These are phyloP conservation scores for Noctilio leporinus DNA, from an alignment of 2,113 vertebrate genomes.

Conservation along the genomic window DNA sequence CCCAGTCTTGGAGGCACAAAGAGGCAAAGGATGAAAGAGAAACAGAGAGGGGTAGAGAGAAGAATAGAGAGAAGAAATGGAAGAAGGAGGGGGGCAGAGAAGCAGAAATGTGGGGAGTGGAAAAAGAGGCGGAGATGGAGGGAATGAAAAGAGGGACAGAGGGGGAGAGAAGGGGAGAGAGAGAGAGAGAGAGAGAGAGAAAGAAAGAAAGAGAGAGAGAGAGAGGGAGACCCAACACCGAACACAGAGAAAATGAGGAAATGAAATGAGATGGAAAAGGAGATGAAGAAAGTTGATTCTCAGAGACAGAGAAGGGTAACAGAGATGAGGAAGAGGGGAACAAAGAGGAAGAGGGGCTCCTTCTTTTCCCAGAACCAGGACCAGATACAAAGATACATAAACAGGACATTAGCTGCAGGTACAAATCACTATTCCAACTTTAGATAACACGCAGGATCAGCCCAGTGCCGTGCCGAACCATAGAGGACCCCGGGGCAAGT, in stretches of 20 bases:
- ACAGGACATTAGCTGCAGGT: not conserved
- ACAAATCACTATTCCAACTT: not conserved
- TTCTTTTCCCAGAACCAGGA: not conserved
- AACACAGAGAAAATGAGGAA: not conserved
- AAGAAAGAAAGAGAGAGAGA: not conserved
- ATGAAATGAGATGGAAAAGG: no score
- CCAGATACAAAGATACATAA: not conserved
- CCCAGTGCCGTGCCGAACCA: not conserved
- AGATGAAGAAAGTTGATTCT: not conserved
- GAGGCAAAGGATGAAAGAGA: not conserved
- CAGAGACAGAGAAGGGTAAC: not conserved
- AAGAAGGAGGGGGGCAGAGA: not conserved
- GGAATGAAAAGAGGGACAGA: not conserved
- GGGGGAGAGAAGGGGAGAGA: not conserved
- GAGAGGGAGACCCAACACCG: no score
- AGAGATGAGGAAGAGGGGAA: not conserved
- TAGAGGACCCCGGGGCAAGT: no score
- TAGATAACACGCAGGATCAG: not conserved
- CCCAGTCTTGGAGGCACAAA: not conserved
- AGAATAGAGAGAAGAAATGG: not conserved
- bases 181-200: no score
- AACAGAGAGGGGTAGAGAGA: no score
- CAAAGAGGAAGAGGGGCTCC: not conserved
- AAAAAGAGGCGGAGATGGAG: not conserved
- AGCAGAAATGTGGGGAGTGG: no score